phyloP scores from a whole-genome alignment of 2,888 invertebrate species.

The Argyra leucocephala region DNA sequence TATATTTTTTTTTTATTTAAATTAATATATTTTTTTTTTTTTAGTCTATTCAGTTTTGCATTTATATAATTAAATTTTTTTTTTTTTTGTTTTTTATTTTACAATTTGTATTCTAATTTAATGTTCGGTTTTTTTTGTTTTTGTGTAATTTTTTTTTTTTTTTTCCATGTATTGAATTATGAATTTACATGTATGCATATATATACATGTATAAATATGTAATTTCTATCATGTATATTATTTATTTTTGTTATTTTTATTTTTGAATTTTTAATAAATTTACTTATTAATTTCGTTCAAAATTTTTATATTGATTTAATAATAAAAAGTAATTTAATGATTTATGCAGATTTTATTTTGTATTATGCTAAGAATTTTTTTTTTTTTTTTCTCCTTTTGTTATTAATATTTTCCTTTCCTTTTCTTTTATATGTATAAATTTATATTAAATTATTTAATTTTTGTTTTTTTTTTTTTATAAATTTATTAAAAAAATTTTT shows the following conservation, averaged over 20 bases:
- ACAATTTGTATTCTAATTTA: slow-evolving; percentile 22
- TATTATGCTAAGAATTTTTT: no score
- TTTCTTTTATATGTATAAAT: slow-evolving; percentile 10
- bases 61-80: slow-evolving; percentile 21
- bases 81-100: no score
- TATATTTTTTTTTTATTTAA: slow-evolving; percentile 17
- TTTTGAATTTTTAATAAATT: no score
- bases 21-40: slow-evolving; percentile 22
- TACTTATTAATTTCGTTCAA: no score
- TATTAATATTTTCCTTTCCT: slow-evolving; percentile 12
- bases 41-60: slow-evolving; percentile 16
- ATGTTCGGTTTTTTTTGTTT: slow-evolving; percentile 20
- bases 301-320: no score
- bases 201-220: slow-evolving; percentile 14
- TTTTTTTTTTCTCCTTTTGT: slow-evolving; percentile 19
- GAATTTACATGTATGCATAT: slow-evolving; percentile 13
- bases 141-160: slow-evolving; percentile 14
- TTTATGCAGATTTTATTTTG: no score
- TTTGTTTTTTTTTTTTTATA: slow-evolving; percentile 13
- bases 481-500: slow-evolving; percentile 12
- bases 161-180: slow-evolving; percentile 18
- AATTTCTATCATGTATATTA: neutral
- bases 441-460: slow-evolving; percentile 15
- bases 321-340: neutral
- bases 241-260: neutral